A percentile compares a stretch with the other conserved stretches of the same genome.
These are phyloP conservation scores for Trididemnum clinides DNA, from an alignment of 23 tunicate species.

Conservation along the genomic window DNA sequence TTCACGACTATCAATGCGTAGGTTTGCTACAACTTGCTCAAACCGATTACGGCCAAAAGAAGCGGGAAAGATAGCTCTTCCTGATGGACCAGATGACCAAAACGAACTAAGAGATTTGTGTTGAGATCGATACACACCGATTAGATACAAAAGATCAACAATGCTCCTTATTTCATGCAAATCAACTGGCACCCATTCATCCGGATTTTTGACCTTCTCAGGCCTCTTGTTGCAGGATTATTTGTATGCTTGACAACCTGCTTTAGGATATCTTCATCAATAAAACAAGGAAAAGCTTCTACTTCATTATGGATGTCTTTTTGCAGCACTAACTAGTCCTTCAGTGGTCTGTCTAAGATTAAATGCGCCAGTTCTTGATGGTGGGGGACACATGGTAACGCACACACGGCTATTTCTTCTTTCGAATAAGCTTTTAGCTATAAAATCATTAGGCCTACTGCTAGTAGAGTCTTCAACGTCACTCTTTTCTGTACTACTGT, in stretches of 20 bases:
- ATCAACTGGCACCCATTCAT: conserved; percentile 29
- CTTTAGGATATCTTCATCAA: conserved; percentile 33
- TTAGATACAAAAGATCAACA: conserved; percentile 29
- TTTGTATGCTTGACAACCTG: conserved; percentile 26
- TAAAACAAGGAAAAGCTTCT: conserved; percentile 24
- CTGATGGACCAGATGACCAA: conserved; percentile 38
- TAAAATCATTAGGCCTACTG: neutral
- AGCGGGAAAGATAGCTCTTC: conserved; percentile 29
- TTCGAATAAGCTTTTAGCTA: neutral
- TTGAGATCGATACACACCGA: conserved; percentile 41
- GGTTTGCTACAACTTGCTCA: conserved; percentile 28
- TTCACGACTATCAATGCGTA: conserved; percentile 34
- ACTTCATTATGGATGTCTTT: conserved; percentile 29
- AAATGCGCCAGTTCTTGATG: conserved; percentile 38
- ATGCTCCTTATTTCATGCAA: conserved; percentile 21
- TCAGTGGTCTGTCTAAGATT: conserved; percentile 24
- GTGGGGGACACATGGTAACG: conserved; percentile 26
- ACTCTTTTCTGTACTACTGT: conserved; percentile 5
- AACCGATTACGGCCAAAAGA: conserved; percentile 38
- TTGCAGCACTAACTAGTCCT: conserved; percentile 23
- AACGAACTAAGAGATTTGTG: conserved; percentile 37
- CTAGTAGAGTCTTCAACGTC: conserved; percentile 22
- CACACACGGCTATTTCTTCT: conserved; percentile 34
- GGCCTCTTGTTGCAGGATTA: conserved; percentile 1
- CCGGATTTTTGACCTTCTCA: conserved; percentile 35